Base-by-base conservation (phyloP, 2,888 invertebrate genomes). In the Aradus depressus region DNA sequence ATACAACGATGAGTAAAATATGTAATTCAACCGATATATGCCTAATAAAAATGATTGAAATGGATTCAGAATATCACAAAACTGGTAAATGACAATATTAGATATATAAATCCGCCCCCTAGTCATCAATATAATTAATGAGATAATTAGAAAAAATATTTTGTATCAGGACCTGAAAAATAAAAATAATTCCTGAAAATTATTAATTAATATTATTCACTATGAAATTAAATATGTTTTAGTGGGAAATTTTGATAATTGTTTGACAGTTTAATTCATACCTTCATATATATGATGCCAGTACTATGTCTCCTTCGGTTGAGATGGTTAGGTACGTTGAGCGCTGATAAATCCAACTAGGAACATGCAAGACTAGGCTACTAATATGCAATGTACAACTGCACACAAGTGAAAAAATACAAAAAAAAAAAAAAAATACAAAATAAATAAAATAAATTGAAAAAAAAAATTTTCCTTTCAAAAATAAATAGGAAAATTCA, bases 281-380 rank as follows among this genome's bases (percentile, higher is more conserved):
- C 56, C 72, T 71, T 75, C 70, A 74, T 71, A 66, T 72, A 74
- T 70, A 78, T 74, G 72, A 77, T 74, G 67, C 78, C 77, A 67
- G 82, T 81, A 72, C 82, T 82, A 75, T 83, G 81, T 62, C 82
- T 76, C 66, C 82, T 77, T 68, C 78, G 75, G 63, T 81, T 81
- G 70, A 81, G 76, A 69, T 78, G 78, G 66, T 78, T 69, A 66
- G 75, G 68, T 62, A 69, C 66, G 64, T 60, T 60, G 53, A 59
- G 56, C 44, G 47, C 51, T 38, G 58, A 53, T 45, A 60, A 52
- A 50, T 61, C 61, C 58, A 57, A 55, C 60, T 60, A 60, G 51
- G 53, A 52, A 54, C 57, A 57, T 57, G 56, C 56, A 52, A 56
- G 35, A 21, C 42, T 41, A 41, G 23, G 35, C 44, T 48, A 55